Conservation (phyloP, 2,888 invertebrate genomes). For the Philaethria dido region DNA sequence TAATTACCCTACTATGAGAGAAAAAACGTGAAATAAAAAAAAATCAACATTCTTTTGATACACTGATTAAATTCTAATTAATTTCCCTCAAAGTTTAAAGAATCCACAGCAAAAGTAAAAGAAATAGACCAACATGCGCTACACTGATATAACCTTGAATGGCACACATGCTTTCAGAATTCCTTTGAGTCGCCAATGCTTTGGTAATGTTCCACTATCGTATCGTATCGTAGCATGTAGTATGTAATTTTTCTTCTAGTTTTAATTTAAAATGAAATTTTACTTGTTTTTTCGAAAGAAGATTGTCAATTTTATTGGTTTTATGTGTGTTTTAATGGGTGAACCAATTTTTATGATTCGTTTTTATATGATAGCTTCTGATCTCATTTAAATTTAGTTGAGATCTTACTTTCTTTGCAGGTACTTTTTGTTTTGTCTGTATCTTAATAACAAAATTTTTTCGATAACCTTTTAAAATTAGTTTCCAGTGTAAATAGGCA, state of each 20-base stretch:
- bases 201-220: constrained; percentile 7
- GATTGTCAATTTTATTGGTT: not conserved
- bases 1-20: too few species aligned
- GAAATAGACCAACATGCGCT: not conserved
- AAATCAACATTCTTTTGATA: too few species aligned
- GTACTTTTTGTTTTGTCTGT: too few species aligned
- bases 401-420: too few species aligned
- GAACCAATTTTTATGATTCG: too few species aligned
- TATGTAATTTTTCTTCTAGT: constrained; percentile 17
- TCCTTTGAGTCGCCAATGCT: constrained; percentile 25
- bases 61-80: not conserved
- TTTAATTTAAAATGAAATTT: constrained; percentile 8
- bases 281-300: constrained; percentile 12
- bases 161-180: constrained; percentile 8
- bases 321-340: too few species aligned
- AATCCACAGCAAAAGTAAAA: constrained; percentile 4
- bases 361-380: too few species aligned
- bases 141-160: constrained; percentile 19
- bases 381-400: too few species aligned
- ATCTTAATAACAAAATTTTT: too few species aligned
- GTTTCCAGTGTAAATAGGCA: too few species aligned
- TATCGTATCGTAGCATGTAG: not conserved
- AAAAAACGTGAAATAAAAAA: too few species aligned
- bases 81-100: not conserved
- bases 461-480: too few species aligned